Evolutionary conservation across 2,888 invertebrate genomes (phyloP), one percentile per base, ranked within the genome.

Genomic region (Pammene aurita): DNA sequence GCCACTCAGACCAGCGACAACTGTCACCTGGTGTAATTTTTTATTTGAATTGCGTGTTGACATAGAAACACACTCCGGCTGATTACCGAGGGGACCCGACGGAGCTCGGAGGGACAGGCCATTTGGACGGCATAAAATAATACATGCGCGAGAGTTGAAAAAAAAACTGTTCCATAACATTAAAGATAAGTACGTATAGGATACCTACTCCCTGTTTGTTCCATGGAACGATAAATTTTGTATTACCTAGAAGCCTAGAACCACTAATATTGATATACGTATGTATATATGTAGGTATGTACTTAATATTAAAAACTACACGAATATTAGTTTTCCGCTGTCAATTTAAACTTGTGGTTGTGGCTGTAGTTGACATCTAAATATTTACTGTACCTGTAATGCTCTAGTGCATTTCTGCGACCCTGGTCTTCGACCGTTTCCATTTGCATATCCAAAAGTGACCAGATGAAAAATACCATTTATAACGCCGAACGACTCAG

Each of bases 41-140:
- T 74, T 76, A 76, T 78, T 77, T 74, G 74, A 75, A 72, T 74
- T 72, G 63, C 75, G 74, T 81, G 83, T 85, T 86, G 87, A 87
- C 87, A 88, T 83, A 86, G 84, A 87, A 87, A 87, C 84, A 83
- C 80, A 82, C 80, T 86, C 79, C 77, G 76, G 71, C 80, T 85
- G 86, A 88, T 89, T 84, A 87, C 79, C 85, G 86, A 84, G 69
- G 80, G 77, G 79, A 41, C 50, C 18, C 50, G 16, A 16, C 50
- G 79, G 84, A 78, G 77, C 81, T 79, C 76, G 75, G 78, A 85
- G 85, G 87, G 84, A 67, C 75, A 64, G 75, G 72, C 74, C 88
- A 87, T 86, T 87, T 87, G 88, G 81, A 84, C 79, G 38, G 16
- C 16, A 13, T 50, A n/a, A 13, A 11, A 11, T 50, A 9, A 9